Percentiles rank a stretch among this genome's conserved stretches.
Conservation (phyloP, 2,113 vertebrate genomes). For the Mesocricetus auratus region DNA sequence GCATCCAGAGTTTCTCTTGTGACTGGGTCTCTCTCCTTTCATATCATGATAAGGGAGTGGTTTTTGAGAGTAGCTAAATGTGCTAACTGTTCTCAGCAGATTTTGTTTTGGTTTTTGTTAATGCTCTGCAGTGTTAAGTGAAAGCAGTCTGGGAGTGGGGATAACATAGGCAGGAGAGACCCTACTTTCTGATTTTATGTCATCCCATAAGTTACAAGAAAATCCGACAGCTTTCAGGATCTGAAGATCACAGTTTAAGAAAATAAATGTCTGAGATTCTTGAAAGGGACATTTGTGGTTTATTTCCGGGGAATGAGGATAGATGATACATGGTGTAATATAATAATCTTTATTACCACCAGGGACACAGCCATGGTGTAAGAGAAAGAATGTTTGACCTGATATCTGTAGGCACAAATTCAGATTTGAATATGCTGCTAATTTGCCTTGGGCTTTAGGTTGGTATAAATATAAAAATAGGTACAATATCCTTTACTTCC, state of each 20-base stretch:
- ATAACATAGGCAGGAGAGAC: not conserved
- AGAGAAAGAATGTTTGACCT: constrained; percentile 53
- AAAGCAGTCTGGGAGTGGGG: not conserved
- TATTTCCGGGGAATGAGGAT: constrained; percentile 16
- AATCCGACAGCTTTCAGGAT: not conserved
- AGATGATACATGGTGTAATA: constrained; percentile 47
- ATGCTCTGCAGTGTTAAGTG: not conserved
- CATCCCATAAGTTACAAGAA: constrained; percentile 30
- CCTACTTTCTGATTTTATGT: not conserved
- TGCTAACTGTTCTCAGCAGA: not conserved
- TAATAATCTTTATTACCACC: constrained; percentile 37
- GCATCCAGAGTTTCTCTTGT: not conserved
- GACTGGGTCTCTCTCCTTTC: not conserved
- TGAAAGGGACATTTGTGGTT: constrained; percentile 35
- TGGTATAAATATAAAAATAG: constrained; percentile 56
- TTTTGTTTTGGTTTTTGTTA: not conserved
- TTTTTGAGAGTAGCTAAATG: not conserved
- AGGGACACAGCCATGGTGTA: not conserved
- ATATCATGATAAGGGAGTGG: not conserved
- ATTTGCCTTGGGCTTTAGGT: constrained; percentile 34
- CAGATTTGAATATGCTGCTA: constrained; percentile 41
- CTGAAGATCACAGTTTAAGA: constrained; percentile 49
- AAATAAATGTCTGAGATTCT: constrained; percentile 53
- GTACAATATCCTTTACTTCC: not conserved
- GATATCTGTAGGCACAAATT: constrained; percentile 56